Evolutionary conservation across 2,797 vertebrate species (phyloP).

Genomic region (Stomatorhinus walkeri): DNA sequence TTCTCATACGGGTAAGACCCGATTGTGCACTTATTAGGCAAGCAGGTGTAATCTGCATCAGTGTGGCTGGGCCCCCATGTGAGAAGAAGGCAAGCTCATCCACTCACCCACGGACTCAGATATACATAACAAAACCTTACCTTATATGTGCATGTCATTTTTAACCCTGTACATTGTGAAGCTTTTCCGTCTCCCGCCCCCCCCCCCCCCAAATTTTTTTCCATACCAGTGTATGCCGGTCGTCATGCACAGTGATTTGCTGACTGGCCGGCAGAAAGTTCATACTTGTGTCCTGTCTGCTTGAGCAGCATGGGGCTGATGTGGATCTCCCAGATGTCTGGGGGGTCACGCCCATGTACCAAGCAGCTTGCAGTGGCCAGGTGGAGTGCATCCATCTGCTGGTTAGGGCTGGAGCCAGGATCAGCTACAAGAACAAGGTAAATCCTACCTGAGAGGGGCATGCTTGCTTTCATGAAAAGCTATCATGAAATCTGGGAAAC

Average conservation of each 20-base stretch:
- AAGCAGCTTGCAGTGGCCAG: conserved; percentile 46
- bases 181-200: background rate
- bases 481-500: background rate
- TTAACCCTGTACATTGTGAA: background rate
- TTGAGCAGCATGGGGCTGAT: conserved; percentile 40
- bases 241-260: background rate
- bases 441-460: no score
- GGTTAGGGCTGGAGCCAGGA: conserved; percentile 39
- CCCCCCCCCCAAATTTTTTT: background rate
- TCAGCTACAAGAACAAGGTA: conserved; percentile 47
- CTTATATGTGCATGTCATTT: background rate
- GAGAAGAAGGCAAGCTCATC: background rate
- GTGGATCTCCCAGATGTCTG: conserved; percentile 44
- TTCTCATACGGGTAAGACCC: conserved; percentile 39
- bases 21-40: background rate
- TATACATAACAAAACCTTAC: background rate
- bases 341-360: conserved; percentile 45
- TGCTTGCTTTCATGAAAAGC: background rate
- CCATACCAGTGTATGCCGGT: background rate
- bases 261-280: background rate
- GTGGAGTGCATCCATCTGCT: conserved; percentile 41
- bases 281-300: background rate
- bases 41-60: background rate
- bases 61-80: background rate
- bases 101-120: background rate